Evolutionary conservation across 2,888 invertebrate species (phyloP), one percentile per base, ranked within the genome.

Genomic region (Lottia scabra): DNA sequence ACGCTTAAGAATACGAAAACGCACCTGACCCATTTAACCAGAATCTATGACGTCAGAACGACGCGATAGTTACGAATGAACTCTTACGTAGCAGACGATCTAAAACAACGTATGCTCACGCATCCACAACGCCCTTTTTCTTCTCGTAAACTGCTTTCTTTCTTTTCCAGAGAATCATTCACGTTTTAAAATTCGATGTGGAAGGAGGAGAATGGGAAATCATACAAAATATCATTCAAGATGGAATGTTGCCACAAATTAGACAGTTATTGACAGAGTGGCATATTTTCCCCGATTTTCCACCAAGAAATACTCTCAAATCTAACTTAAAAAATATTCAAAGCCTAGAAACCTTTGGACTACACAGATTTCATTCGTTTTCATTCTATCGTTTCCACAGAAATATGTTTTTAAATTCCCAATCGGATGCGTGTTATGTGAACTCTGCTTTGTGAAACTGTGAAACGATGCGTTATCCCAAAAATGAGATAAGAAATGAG

Each of bases 111-210:
- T n/a, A n/a, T n/a, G n/a, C n/a, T n/a, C n/a, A n/a, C n/a, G n/a
- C n/a, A n/a, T n/a, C n/a, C n/a, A n/a, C n/a, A n/a, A n/a, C n/a
- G n/a, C n/a, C n/a, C n/a, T n/a, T n/a, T n/a, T n/a, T n/a, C n/a
- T n/a, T n/a, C n/a, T n/a, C n/a, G n/a, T n/a, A n/a, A n/a, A n/a
- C n/a, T n/a, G n/a, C n/a, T n/a, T n/a, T n/a, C n/a, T n/a, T n/a
- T n/a, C n/a, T n/a, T 10, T 66, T 56, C 8, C 43, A 72, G 72
- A 65, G 65, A 5, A 19, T 48, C 1, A 48, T 72, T 15, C 56
- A 68, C 16, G 43, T 72, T 15, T 15, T 72, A 26, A 72, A 72
- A 43, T 56, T 72, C 10, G 72, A 72, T 65, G 68, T 72, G 12
- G 72, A 72, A 19, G 15, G 56, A 3, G 19, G 23, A 6, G 56